These are phyloP conservation scores for Metopolophium dirhodum DNA, from an alignment of 1,140 invertebrate species.

Conservation along the genomic window DNA sequence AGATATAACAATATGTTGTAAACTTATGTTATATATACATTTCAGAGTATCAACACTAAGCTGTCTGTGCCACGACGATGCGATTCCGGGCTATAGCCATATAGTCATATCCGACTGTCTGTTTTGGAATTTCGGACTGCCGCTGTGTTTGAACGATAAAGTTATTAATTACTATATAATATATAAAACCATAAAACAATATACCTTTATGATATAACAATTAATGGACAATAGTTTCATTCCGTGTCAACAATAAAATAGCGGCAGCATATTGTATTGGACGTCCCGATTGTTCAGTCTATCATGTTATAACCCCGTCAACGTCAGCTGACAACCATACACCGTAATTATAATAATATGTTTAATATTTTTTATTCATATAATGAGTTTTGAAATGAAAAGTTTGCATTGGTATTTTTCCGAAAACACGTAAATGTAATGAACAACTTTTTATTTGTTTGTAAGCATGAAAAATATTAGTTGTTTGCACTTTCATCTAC, in stretches of 20 bases:
- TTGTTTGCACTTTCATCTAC: neutral
- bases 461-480: neutral
- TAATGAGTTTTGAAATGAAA: neutral
- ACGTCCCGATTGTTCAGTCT: neutral
- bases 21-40: neutral
- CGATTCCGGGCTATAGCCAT: neutral
- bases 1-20: neutral
- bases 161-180: neutral
- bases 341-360: neutral
- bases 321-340: neutral
- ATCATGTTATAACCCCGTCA: neutral
- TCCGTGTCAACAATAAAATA: neutral
- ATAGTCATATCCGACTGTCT: neutral
- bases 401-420: neutral
- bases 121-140: neutral
- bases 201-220: neutral
- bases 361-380: neutral
- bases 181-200: neutral
- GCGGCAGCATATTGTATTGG: neutral
- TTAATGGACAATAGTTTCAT: neutral
- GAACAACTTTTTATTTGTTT: neutral
- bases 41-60: neutral
- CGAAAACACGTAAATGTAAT: neutral
- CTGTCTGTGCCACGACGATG: neutral
- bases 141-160: neutral